Evolutionary conservation across 2,113 vertebrate genomes (phyloP).

Genomic region (Hiodon alosoides): DNA sequence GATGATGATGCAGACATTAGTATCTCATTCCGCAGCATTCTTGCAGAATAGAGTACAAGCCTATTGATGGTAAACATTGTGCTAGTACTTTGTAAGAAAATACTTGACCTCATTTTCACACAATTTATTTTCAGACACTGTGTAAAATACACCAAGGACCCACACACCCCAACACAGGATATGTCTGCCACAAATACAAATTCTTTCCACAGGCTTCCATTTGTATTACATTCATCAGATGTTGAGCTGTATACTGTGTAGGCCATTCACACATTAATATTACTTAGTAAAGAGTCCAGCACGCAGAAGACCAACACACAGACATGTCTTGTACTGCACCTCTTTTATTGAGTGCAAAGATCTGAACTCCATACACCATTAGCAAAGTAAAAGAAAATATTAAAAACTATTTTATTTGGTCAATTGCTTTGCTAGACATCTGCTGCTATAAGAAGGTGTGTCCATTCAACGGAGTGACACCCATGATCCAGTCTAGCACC

Average conservation of each 20-base stretch:
- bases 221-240: too few relatives aligned
- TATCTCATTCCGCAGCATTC: constrained; percentile 8
- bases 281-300: too few relatives aligned
- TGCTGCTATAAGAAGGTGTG: constrained; percentile 94
- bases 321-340: too few relatives aligned
- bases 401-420: constrained; percentile 6
- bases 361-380: too few relatives aligned
- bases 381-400: neutral
- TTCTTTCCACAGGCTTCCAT: too few relatives aligned
- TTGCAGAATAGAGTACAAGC: neutral
- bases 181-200: neutral
- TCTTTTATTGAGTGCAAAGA: too few relatives aligned
- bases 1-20: constrained; percentile 4
- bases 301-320: too few relatives aligned
- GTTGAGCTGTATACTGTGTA: too few relatives aligned
- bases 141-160: neutral
- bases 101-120: neutral
- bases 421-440: constrained; percentile 63
- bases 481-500: constrained; percentile 85
- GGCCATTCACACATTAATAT: too few relatives aligned
- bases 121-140: neutral
- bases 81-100: neutral
- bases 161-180: neutral
- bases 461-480: constrained; percentile 87
- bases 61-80: neutral